A percentile compares a stretch with the other conserved stretches of the same genome.
These are phyloP conservation scores for Dolomedes plantarius DNA, from an alignment of 2,888 invertebrate genomes.

Conservation along the genomic window DNA sequence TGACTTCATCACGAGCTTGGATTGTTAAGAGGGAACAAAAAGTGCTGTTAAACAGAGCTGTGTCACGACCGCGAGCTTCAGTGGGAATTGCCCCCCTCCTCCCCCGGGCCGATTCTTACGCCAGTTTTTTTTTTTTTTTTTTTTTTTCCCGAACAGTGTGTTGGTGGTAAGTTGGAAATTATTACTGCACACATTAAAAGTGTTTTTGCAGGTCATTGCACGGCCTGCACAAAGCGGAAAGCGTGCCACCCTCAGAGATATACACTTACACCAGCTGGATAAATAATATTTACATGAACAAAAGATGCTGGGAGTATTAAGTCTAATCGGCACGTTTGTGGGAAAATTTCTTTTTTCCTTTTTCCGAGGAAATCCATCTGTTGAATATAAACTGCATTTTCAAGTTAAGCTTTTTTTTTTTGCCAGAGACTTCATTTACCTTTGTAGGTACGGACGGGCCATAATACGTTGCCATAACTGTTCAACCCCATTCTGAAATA, in stretches of 20 bases:
- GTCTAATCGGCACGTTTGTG: neutral
- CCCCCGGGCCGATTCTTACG: neutral
- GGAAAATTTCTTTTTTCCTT: too few species aligned
- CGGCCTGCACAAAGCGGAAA: neutral
- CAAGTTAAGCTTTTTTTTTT: too few species aligned
- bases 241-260: neutral
- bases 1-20: conserved; percentile 58
- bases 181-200: conserved; percentile 44
- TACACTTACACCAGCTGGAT: neutral
- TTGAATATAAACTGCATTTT: too few species aligned
- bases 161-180: conserved; percentile 28
- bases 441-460: too few species aligned
- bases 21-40: conserved; percentile 59
- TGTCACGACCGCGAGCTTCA: conserved; percentile 39
- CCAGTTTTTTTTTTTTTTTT: neutral
- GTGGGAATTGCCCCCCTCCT: neutral
- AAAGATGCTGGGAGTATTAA: neutral
- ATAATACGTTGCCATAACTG: too few species aligned
- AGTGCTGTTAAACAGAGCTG: conserved; percentile 32
- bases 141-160: neutral
- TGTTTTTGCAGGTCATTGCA: conserved; percentile 41
- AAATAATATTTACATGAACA: conserved; percentile 7
- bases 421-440: too few species aligned
- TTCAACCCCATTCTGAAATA: too few species aligned
- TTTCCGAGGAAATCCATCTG: too few species aligned